Percentiles rank a stretch among this genome's conserved stretches.
Conservation (phyloP, 1,140 invertebrate genomes). For the Drosophila sturtevanti region DNA sequence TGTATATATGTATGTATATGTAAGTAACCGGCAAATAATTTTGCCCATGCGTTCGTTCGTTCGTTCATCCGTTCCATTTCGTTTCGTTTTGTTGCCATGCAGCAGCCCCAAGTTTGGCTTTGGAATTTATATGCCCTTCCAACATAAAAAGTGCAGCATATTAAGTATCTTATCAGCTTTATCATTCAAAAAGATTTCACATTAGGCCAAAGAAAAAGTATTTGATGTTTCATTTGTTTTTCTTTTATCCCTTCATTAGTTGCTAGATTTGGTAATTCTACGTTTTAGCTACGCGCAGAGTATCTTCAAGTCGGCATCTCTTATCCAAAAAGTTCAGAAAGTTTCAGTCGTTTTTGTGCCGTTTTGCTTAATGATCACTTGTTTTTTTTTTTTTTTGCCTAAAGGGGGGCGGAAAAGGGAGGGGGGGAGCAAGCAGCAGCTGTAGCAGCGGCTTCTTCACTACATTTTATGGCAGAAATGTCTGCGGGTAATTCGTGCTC, state of each 20-base stretch:
- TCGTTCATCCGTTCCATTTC: neutral
- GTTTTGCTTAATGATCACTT: conserved; percentile 49
- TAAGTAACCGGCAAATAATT: neutral
- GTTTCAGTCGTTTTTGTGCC: conserved; percentile 28
- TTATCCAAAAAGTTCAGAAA: conserved; percentile 3
- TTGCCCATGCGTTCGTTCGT: neutral
- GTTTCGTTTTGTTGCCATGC: neutral
- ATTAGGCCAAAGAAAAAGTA: too few species aligned
- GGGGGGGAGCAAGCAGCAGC: too few species aligned
- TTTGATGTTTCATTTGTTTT: neutral
- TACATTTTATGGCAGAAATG: conserved; percentile 8
- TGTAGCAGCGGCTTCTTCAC: neutral
- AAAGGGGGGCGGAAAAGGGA: too few species aligned
- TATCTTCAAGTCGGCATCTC: neutral
- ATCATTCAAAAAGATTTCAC: too few species aligned
- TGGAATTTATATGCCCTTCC: neutral
- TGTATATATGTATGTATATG: neutral
- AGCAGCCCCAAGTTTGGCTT: neutral
- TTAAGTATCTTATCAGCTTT: too few species aligned
- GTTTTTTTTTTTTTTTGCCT: conserved; percentile 1
- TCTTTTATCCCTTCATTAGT: too few species aligned
- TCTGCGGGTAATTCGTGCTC: conserved; percentile 1
- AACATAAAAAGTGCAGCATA: neutral
- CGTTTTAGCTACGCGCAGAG: too few species aligned
- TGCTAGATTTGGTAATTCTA: too few species aligned